phyloP scores from a whole-genome alignment of 2,888 invertebrate genomes.

The Papilio demoleus region DNA sequence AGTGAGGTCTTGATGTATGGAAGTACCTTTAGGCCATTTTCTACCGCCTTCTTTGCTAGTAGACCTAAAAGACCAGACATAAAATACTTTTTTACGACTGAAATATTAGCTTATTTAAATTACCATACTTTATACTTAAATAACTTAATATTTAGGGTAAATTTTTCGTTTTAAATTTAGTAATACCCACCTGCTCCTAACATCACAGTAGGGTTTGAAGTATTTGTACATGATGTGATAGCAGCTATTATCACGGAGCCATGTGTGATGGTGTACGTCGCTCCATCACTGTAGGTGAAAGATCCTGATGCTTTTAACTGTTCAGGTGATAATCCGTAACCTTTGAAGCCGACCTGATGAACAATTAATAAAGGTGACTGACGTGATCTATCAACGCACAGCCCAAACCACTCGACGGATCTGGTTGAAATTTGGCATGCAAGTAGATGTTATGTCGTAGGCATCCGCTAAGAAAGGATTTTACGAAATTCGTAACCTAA shows the following conservation, averaged over 20 bases:
- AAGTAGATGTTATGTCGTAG: too few species aligned
- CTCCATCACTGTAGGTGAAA: constrained; percentile 91
- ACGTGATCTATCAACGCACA: too few species aligned
- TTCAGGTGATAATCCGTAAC: constrained; percentile 89
- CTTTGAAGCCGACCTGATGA: constrained; percentile 94
- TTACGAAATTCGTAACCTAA: too few species aligned
- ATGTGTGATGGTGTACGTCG: constrained; percentile 89
- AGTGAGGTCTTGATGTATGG: constrained; percentile 98
- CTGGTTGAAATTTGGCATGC: too few species aligned
- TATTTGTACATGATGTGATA: constrained; percentile 99
- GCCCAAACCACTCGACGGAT: neutral
- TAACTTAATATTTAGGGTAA: too few species aligned
- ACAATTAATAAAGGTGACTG: constrained; percentile 31
- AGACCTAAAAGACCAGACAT: constrained; percentile 86
- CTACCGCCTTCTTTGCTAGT: constrained; percentile 96
- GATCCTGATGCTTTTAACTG: constrained; percentile 86
- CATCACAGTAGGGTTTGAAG: constrained; percentile 99
- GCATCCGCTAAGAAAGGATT: too few species aligned
- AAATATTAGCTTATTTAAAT: too few species aligned
- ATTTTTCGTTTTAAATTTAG: too few species aligned
- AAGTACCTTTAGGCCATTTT: constrained; percentile 92
- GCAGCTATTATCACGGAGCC: constrained; percentile 98
- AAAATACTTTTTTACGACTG: too few species aligned
- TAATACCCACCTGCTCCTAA: constrained; percentile 93
- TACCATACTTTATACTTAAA: too few species aligned